These are phyloP conservation scores for Trichonephila clavipes DNA, from an alignment of 1,140 invertebrate species.

Conservation along the genomic window DNA sequence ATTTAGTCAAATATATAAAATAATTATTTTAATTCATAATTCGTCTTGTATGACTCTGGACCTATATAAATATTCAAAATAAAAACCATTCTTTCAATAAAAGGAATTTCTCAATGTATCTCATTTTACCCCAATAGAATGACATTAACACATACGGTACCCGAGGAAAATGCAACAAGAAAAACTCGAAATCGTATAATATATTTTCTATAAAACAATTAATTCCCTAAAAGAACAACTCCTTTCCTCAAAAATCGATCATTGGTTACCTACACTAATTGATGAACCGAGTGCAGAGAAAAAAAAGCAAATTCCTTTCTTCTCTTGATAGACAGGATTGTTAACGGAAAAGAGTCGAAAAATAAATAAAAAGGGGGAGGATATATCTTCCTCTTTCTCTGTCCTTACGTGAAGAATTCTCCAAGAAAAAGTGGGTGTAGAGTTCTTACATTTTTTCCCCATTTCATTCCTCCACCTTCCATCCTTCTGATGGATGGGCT, in stretches of 20 bases:
- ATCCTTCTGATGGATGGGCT: neutral
- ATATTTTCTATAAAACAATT: neutral
- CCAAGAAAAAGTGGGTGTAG: neutral
- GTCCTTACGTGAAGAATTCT: slow-evolving; percentile 10
- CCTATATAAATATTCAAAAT: too few species aligned
- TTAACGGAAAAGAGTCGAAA: neutral
- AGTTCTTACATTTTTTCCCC: neutral
- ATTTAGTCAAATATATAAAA: too few species aligned
- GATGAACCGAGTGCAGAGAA: neutral
- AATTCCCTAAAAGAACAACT: neutral
- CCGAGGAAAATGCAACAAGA: too few species aligned
- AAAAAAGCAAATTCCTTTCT: neutral
- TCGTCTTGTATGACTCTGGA: too few species aligned
- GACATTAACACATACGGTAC: too few species aligned
- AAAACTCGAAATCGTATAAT: neutral
- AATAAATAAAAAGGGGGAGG: neutral
- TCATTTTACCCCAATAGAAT: too few species aligned
- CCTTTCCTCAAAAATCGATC: neutral
- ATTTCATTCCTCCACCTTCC: neutral
- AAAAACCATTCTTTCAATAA: too few species aligned
- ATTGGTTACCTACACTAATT: neutral
- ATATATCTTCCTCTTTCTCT: neutral
- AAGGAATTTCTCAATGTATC: too few species aligned
- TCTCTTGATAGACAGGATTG: neutral
- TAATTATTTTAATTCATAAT: too few species aligned